Evolutionary conservation across 2,888 invertebrate genomes (phyloP).

Genomic region (Chromoteleia sp.): DNA sequence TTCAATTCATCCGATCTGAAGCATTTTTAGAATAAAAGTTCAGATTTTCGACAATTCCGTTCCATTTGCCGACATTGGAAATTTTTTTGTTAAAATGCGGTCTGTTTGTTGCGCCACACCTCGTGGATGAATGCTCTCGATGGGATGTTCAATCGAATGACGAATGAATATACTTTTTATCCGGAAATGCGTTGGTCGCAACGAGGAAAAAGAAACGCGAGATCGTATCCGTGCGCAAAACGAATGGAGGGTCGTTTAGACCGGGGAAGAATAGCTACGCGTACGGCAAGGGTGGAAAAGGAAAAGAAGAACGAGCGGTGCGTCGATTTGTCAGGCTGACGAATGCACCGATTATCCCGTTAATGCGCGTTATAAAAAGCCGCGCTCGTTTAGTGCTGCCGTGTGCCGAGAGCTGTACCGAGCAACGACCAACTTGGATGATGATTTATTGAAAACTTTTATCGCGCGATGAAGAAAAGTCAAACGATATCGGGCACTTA

Average conservation of each 20-base stretch:
- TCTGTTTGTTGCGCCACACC: constrained; percentile 47
- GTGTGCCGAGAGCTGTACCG: constrained; percentile 35
- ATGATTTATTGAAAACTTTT: constrained; percentile 75
- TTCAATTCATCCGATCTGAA: constrained; percentile 2
- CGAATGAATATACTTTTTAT: constrained; percentile 64
- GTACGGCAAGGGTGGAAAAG: constrained; percentile 66
- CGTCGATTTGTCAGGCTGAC: constrained; percentile 73
- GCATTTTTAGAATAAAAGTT: constrained; percentile 7
- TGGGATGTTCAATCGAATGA: constrained; percentile 56
- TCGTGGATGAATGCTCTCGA: constrained; percentile 44
- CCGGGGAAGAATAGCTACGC: constrained; percentile 60
- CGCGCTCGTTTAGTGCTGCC: constrained; percentile 53
- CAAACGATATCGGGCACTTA: constrained; percentile 54
- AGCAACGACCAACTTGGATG: constrained; percentile 66
- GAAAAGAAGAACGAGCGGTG: constrained; percentile 64
- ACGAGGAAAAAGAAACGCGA: constrained; percentile 54
- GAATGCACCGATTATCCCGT: constrained; percentile 72
- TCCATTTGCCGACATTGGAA: constrained; percentile 8
- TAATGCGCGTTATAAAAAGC: constrained; percentile 72
- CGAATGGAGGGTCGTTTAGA: constrained; percentile 64
- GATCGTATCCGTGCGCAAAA: constrained; percentile 61
- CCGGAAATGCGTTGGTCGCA: constrained; percentile 46
- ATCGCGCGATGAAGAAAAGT: constrained; percentile 48
- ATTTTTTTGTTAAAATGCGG: constrained; percentile 41
- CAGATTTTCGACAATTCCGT: constrained; percentile 15